Percentiles rank a stretch among this genome's conserved stretches.
These are phyloP conservation scores for Thymelicus acteon DNA, from an alignment of 2,888 invertebrate genomes.

Conservation along the genomic window DNA sequence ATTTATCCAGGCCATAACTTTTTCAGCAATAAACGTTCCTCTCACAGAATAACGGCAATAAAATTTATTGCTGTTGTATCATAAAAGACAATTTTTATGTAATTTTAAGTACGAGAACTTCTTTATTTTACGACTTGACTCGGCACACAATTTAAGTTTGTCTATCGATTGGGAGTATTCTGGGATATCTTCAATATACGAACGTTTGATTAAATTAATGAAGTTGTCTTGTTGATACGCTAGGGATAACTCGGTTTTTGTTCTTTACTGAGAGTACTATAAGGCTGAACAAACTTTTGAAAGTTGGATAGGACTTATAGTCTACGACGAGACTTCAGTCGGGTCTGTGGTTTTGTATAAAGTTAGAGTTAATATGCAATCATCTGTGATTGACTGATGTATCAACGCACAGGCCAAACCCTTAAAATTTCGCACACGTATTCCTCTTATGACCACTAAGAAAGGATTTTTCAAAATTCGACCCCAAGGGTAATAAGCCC, in stretches of 20 bases:
- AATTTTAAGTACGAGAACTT: constrained; percentile 58
- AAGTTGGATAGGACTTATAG: too few relatives aligned
- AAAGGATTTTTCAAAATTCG: too few relatives aligned
- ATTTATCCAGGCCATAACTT: constrained; percentile 55
- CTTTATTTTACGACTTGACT: constrained; percentile 51
- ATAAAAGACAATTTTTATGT: constrained; percentile 64
- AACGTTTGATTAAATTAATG: background rate
- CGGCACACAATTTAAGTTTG: constrained; percentile 47
- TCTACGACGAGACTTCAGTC: too few relatives aligned
- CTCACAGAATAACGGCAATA: constrained; percentile 53
- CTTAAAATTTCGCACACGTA: too few relatives aligned
- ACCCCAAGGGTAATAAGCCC: too few relatives aligned
- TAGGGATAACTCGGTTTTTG: background rate
- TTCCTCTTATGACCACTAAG: too few relatives aligned
- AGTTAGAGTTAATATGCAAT: too few relatives aligned
- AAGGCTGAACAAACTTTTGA: too few relatives aligned
- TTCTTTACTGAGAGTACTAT: background rate
- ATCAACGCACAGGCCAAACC: too few relatives aligned
- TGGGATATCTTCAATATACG: background rate
- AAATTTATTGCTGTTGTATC: constrained; percentile 56
- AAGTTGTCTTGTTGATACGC: background rate
- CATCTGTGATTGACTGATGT: too few relatives aligned
- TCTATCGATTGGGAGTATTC: constrained; percentile 27
- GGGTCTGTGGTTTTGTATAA: too few relatives aligned
- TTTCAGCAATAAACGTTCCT: constrained; percentile 52